A percentile compares a stretch with the other conserved stretches of the same genome.
Evolutionary conservation across 2,113 vertebrate species (phyloP).

Genomic region (Sorex araneus): DNA sequence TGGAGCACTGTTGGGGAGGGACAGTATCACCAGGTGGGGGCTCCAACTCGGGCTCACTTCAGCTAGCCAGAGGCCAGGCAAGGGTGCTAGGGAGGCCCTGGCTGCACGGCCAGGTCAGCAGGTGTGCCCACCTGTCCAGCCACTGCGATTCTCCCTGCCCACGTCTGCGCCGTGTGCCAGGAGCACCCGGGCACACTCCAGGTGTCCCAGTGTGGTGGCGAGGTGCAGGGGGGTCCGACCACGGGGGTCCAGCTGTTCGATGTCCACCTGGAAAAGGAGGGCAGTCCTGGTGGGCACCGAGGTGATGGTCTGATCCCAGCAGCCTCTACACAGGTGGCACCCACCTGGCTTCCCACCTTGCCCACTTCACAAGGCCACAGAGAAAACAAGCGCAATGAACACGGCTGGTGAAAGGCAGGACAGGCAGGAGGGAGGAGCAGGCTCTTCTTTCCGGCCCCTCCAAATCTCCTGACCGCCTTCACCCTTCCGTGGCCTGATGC

Average conservation of each 20-base stretch:
- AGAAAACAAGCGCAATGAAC: too few species aligned
- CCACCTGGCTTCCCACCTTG: neutral
- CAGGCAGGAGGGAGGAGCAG: too few species aligned
- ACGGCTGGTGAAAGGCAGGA: too few species aligned
- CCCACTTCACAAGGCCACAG: neutral
- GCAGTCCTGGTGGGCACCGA: neutral
- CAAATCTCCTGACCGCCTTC: too few species aligned
- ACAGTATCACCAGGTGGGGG: neutral
- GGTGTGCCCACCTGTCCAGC: slow-evolving; percentile 95
- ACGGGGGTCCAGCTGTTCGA: slow-evolving; percentile 95
- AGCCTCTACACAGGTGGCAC: neutral
- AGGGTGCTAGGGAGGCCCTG: neutral
- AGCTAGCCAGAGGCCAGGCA: neutral
- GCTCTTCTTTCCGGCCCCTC: too few species aligned
- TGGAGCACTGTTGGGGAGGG: slow-evolving; percentile 92
- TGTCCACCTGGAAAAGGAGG: slow-evolving; percentile 89
- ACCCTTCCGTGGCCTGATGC: too few species aligned
- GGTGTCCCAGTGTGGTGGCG: slow-evolving; percentile 95
- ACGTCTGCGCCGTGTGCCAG: slow-evolving; percentile 95
- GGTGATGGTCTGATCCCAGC: neutral
- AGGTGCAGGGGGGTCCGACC: slow-evolving; percentile 97
- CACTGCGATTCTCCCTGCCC: slow-evolving; percentile 96
- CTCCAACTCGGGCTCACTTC: neutral
- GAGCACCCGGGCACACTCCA: slow-evolving; percentile 95
- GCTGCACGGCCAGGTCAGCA: neutral